Base-by-base conservation (phyloP, 2,888 invertebrate genomes). In the Drosophila ustulata region DNA sequence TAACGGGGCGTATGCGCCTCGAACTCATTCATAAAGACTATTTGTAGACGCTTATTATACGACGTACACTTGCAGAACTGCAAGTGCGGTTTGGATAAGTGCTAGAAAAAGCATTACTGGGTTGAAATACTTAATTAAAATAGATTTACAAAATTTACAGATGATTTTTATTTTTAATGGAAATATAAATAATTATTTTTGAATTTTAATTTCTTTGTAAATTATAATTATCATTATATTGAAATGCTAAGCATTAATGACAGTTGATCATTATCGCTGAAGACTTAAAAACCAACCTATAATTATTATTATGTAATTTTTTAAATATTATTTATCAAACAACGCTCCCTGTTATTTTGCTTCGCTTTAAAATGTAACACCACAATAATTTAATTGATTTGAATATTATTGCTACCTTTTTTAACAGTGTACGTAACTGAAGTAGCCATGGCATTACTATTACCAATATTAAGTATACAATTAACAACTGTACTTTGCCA, bases 21-120 rank as follows among this genome's bases (percentile, higher is more conserved):
- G 53, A n/a, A 53, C 66, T 73, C 82, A 87, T 87, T 84, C 78
- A 82, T 81, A 71, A 78, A 66, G 61, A 55, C 56, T 59, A 56
- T 62, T 55, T 61, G 52, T 61, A 66, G 52, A 23, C 49, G 62
- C 47, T 46, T 51, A 50, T 45, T 50, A 45, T 53, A 41, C 32
- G 26, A 30, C 13, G 3, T 45, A 8, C 74, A 75, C 62, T 66
- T 46, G 8, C 11, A 50, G 52, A 73, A 71, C 28, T n/a, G 4
- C 9, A 13, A 13, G 30, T 18, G 7, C 7, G n/a, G n/a, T 13
- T 18, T 9, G 3, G 3, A 34, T n/a, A 4, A 11, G 11, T 45
- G 8, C 8, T 13, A 13, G 3, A 28, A 28, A 13, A 8, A 47
- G n/a, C n/a, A 5, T 13, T 47, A 1, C 11, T n/a, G 37, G 11